These are phyloP conservation scores for Andricus grossulariae DNA, from an alignment of 1,140 invertebrate genomes.

Conservation along the genomic window DNA sequence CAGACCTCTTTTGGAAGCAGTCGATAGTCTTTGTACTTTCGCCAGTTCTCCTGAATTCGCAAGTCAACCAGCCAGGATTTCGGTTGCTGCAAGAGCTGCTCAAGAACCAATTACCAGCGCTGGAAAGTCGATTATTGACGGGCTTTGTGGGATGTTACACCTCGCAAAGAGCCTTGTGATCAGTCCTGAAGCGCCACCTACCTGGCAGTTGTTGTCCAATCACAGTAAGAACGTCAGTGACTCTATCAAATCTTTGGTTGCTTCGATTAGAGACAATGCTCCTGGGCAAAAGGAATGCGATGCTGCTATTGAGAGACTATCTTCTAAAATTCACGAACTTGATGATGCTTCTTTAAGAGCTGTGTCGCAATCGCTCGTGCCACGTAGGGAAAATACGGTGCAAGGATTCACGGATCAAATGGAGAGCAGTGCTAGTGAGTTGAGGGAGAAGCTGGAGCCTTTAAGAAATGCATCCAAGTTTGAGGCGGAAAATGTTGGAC, in stretches of 20 bases:
- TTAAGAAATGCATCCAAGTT: conserved; percentile 88
- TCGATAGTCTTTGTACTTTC: conserved; percentile 94
- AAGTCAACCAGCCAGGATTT: conserved; percentile 93
- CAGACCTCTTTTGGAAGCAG: conserved; percentile 90
- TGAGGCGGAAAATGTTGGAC: conserved; percentile 95
- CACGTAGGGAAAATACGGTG: conserved; percentile 85
- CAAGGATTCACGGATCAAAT: conserved; percentile 90
- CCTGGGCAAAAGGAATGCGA: conserved; percentile 97
- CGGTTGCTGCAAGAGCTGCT: conserved; percentile 82
- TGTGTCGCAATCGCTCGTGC: conserved; percentile 87
- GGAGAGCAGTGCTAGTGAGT: conserved; percentile 84
- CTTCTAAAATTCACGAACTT: conserved; percentile 85
- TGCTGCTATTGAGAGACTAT: conserved; percentile 87
- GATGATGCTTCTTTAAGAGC: conserved; percentile 92
- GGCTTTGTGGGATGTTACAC: conserved; percentile 92
- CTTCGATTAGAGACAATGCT: conserved; percentile 95
- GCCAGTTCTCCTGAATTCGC: conserved; percentile 95
- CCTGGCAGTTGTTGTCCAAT: conserved; percentile 94
- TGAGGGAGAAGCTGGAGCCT: conserved; percentile 88
- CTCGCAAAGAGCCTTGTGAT: conserved; percentile 93
- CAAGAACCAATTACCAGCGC: conserved; percentile 93
- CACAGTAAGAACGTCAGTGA: conserved; percentile 97
- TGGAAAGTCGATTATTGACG: conserved; percentile 88
- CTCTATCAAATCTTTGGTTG: conserved; percentile 94
- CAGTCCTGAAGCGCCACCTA: conserved; percentile 92